These are phyloP conservation scores for Nanorana parkeri DNA, from an alignment of 2,113 vertebrate genomes.

Conservation along the genomic window DNA sequence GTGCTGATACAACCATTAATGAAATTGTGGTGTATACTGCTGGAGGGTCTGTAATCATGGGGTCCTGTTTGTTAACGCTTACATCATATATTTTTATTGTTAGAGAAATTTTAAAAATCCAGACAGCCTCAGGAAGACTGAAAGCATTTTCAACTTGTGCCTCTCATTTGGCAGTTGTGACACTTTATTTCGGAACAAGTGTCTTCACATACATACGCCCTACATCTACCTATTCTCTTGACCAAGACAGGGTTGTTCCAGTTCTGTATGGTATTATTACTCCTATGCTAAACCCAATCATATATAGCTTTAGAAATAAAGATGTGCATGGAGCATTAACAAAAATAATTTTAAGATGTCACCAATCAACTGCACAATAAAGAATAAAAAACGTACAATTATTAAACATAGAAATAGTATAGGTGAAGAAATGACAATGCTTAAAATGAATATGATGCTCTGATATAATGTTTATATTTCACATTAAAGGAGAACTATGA, in stretches of 20 bases:
- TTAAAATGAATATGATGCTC: too few species aligned
- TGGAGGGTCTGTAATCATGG: slow-evolving; percentile 31
- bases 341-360: not conserved
- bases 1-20: slow-evolving; percentile 39
- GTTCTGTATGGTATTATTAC: slow-evolving; percentile 64
- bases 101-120: slow-evolving; percentile 35
- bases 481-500: too few species aligned
- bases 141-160: slow-evolving; percentile 66
- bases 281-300: slow-evolving; percentile 66
- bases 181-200: slow-evolving; percentile 60
- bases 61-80: slow-evolving; percentile 39
- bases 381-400: not conserved
- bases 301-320: slow-evolving; percentile 61
- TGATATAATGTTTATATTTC: too few species aligned
- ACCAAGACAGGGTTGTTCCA: slow-evolving; percentile 62
- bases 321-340: slow-evolving; percentile 36
- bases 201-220: slow-evolving; percentile 62
- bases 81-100: slow-evolving; percentile 48
- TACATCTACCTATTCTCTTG: slow-evolving; percentile 62
- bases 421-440: too few species aligned
- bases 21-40: slow-evolving; percentile 21
- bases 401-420: too few species aligned
- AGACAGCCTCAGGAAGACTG: slow-evolving; percentile 11
- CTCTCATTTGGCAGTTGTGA: slow-evolving; percentile 56
- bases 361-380: not conserved